Evolutionary conservation across 2,113 vertebrate species (phyloP).

Genomic region (Aleadryas rufinucha): DNA sequence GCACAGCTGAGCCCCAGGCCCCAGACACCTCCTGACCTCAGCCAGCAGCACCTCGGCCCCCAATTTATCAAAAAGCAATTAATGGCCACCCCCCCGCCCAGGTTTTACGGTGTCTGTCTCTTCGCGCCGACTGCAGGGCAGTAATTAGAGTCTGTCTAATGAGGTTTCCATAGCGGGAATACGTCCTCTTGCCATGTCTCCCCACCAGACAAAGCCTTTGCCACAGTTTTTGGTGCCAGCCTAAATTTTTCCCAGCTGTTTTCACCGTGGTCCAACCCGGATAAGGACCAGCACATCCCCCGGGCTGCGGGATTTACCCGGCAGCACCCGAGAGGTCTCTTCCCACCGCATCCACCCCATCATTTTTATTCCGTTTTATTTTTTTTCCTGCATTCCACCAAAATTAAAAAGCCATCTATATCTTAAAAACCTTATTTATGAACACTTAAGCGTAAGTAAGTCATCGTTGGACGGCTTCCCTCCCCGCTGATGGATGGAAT

Average conservation of each 20-base stretch:
- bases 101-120: background rate
- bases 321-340: conserved; percentile 35
- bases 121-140: background rate
- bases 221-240: background rate
- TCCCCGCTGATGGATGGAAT: conserved; percentile 77
- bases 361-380: background rate
- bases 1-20: background rate
- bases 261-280: background rate
- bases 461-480: conserved; percentile 75
- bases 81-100: background rate
- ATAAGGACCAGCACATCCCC: background rate
- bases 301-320: conserved; percentile 14
- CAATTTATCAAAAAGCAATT: conserved; percentile 49
- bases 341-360: conserved; percentile 54
- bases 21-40: background rate
- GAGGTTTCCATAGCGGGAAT: background rate
- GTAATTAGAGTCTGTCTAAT: conserved; percentile 51
- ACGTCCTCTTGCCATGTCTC: fast-evolving
- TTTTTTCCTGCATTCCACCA: conserved; percentile 48
- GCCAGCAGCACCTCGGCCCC: background rate
- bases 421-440: conserved; percentile 78
- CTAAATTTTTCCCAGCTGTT: conserved; percentile 4
- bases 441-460: conserved; percentile 75
- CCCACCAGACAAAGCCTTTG: conserved; percentile 13
- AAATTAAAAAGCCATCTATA: conserved; percentile 83